These are phyloP conservation scores for Spheniscus mendiculus DNA, from an alignment of 2,113 vertebrate species.

Conservation along the genomic window DNA sequence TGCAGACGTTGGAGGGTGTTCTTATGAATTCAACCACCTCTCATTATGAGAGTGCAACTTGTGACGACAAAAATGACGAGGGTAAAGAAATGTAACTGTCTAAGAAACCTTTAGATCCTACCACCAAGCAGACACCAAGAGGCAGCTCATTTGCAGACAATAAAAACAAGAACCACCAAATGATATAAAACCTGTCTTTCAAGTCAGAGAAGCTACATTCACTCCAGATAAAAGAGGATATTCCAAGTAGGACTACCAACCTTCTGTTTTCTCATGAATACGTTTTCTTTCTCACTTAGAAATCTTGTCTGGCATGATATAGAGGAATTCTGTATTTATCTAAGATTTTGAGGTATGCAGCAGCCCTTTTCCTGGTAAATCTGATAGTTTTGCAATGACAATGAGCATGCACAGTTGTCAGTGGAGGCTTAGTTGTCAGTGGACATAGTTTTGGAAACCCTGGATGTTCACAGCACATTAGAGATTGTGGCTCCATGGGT, in stretches of 20 bases:
- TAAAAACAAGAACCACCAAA: background rate
- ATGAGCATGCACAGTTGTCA: background rate
- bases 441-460: background rate
- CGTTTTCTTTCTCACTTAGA: background rate
- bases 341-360: background rate
- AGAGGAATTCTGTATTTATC: background rate
- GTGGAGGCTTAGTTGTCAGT: no score
- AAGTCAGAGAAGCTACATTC: background rate
- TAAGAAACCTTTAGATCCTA: background rate
- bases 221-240: background rate
- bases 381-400: background rate
- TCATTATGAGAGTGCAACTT: background rate
- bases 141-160: background rate
- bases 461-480: background rate
- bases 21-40: background rate
- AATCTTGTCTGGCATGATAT: background rate
- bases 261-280: background rate
- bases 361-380: background rate
- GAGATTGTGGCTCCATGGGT: background rate
- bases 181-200: background rate
- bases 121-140: background rate
- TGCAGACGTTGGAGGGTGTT: background rate
- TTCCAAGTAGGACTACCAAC: background rate
- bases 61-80: background rate
- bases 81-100: background rate